Conservation (phyloP, 2,797 vertebrate genomes). For the Microtus agrestis region DNA sequence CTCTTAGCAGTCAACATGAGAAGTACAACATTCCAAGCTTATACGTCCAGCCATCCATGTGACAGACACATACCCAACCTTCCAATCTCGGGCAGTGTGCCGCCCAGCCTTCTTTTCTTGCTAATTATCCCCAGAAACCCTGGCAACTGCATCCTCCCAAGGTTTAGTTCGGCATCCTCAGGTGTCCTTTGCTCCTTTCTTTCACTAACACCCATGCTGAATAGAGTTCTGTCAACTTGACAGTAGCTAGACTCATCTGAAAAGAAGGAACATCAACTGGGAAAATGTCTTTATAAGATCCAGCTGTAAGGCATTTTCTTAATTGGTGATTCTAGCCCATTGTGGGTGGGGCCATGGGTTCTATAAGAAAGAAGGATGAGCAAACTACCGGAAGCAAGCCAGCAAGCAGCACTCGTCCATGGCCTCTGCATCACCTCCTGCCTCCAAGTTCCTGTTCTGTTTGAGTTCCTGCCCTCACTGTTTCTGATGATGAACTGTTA, state of each 20-base stretch:
- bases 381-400: background rate
- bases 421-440: background rate
- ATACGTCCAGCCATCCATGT: background rate
- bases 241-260: background rate
- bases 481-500: background rate
- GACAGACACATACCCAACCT: background rate
- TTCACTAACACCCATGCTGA: background rate
- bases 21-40: background rate
- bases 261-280: background rate
- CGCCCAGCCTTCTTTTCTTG: background rate
- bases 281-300: too few relatives aligned
- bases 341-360: too few relatives aligned
- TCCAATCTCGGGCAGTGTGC: background rate
- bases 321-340: background rate
- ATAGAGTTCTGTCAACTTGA: background rate
- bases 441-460: background rate
- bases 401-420: background rate
- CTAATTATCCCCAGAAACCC: background rate
- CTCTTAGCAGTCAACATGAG: background rate
- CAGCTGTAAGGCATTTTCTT: background rate
- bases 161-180: background rate
- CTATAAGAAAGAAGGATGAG: background rate
- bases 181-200: background rate
- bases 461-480: background rate
- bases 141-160: background rate